These are phyloP conservation scores for Caenorhabditis remanei DNA, from an alignment of 1,140 invertebrate genomes.

Conservation along the genomic window DNA sequence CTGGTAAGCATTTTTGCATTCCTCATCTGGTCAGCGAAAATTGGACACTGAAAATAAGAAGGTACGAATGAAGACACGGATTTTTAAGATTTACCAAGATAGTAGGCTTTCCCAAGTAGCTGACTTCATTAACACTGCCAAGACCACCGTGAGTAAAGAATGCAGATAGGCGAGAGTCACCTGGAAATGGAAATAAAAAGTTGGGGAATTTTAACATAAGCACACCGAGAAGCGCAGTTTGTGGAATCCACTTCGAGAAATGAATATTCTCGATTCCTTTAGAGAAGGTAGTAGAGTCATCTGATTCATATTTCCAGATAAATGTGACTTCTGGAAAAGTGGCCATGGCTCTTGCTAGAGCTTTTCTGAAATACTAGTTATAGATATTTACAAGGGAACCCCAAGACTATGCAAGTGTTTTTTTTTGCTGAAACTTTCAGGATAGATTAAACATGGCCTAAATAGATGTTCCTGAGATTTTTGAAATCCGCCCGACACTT, in stretches of 20 bases:
- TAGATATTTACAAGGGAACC: too few species aligned
- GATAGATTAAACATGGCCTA: too few species aligned
- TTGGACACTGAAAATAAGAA: slow-evolving; percentile 64
- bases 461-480: too few species aligned
- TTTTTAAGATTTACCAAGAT: slow-evolving; percentile 56
- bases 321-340: slow-evolving; percentile 63
- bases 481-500: too few species aligned
- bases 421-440: slow-evolving; percentile 39
- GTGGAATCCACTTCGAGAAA: slow-evolving; percentile 63
- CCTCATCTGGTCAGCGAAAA: slow-evolving; percentile 69
- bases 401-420: too few species aligned
- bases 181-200: slow-evolving; percentile 9
- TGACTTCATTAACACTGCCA: slow-evolving; percentile 68
- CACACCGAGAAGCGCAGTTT: slow-evolving; percentile 59
- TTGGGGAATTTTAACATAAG: not conserved
- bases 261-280: slow-evolving; percentile 58
- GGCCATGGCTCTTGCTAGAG: not conserved
- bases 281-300: slow-evolving; percentile 37
- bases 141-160: slow-evolving; percentile 73
- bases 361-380: slow-evolving; percentile 40
- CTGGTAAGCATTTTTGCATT: slow-evolving; percentile 65
- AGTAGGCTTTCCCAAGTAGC: slow-evolving; percentile 69
- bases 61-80: not conserved
- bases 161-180: slow-evolving; percentile 65
- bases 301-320: slow-evolving; percentile 68